Evolutionary conservation across 2,888 invertebrate species (phyloP).

Genomic region (Cryptops parisi): DNA sequence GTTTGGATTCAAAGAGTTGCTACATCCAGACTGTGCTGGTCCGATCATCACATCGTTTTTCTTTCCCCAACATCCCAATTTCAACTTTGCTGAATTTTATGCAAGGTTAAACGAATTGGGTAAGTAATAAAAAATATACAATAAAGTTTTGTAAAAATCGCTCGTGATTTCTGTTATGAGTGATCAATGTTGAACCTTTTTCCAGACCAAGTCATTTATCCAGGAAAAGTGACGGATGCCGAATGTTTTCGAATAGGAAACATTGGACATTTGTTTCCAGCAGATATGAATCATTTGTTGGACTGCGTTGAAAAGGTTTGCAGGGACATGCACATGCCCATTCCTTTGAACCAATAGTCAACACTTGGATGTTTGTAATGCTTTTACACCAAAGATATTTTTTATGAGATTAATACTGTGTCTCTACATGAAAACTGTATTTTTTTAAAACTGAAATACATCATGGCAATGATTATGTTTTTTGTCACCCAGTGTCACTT

Average conservation of each 20-base stretch:
- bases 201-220: constrained; percentile 35
- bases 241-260: constrained; percentile 37
- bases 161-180: no score
- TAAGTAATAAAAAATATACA: no score
- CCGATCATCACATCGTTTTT: constrained; percentile 36
- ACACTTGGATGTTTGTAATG: no score
- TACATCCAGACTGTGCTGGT: constrained; percentile 27
- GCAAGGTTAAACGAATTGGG: constrained; percentile 31
- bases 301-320: constrained; percentile 30
- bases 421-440: no score
- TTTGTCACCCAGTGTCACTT: no score
- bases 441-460: no score
- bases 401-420: no score
- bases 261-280: constrained; percentile 34
- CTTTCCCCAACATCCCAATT: constrained; percentile 32
- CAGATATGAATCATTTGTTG: constrained; percentile 32
- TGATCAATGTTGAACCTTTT: no score
- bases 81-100: constrained; percentile 34
- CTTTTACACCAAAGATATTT: no score
- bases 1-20: constrained; percentile 33
- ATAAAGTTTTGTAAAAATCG: no score
- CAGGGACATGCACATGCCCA: constrained; percentile 30
- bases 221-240: constrained; percentile 34
- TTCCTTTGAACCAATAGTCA: constrained; percentile 21
- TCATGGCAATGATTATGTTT: no score